A percentile compares a stretch with the other conserved stretches of the same genome.
Conservation (phyloP, 2,888 invertebrate species). For the Eurytoma adleriae region DNA sequence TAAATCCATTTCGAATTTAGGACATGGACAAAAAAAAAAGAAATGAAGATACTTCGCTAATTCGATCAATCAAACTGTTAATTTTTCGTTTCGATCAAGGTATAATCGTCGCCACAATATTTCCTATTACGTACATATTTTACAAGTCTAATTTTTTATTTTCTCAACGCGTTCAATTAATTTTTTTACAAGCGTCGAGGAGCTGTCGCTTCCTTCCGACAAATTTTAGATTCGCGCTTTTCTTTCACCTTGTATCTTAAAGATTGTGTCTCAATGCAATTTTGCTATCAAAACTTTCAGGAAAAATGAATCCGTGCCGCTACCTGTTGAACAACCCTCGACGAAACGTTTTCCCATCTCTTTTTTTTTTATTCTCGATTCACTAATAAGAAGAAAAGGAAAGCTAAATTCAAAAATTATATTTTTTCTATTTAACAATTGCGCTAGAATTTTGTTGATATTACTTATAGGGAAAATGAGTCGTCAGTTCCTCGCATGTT, state of each 20-base stretch:
- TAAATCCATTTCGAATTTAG: background rate
- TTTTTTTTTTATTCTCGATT: background rate
- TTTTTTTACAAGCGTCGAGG: slow-evolving; percentile 11
- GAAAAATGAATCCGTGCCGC: slow-evolving; percentile 12
- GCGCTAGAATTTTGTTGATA: too few species aligned
- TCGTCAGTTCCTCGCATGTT: background rate
- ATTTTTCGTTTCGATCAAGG: slow-evolving; percentile 1
- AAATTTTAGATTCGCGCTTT: slow-evolving; percentile 27
- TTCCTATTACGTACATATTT: slow-evolving; percentile 23
- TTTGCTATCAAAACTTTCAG: slow-evolving; percentile 26
- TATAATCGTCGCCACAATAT: slow-evolving; percentile 4
- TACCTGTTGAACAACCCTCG: slow-evolving; percentile 1
- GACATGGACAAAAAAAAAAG: too few species aligned
- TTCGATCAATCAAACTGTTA: background rate
- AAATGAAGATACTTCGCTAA: too few species aligned
- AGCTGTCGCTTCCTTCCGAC: slow-evolving; percentile 1
- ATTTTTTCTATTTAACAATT: too few species aligned
- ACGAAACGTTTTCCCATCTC: slow-evolving; percentile 24
- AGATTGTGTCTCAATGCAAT: slow-evolving; percentile 26
- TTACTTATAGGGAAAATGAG: background rate
- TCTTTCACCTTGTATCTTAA: slow-evolving; percentile 21
- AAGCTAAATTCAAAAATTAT: too few species aligned
- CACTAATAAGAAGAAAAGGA: too few species aligned
- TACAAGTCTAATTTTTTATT: slow-evolving; percentile 21
- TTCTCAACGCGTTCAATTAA: background rate